A percentile compares a stretch with the other conserved stretches of the same genome.
Conservation (phyloP, 2,888 invertebrate species). For the Pecten maximus region DNA sequence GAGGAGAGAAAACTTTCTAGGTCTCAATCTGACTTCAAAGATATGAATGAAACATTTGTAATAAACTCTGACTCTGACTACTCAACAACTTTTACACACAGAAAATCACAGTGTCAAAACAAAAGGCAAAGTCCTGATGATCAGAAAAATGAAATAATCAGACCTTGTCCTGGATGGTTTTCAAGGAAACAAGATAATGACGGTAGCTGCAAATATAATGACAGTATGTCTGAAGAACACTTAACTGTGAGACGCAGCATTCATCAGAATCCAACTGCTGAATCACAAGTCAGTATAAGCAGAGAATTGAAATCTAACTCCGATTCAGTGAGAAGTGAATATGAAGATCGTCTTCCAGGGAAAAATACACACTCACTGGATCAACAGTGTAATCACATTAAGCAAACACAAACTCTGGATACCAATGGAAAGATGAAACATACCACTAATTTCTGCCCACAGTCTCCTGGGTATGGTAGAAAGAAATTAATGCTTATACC, state of each 20-base stretch:
- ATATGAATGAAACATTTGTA: background rate
- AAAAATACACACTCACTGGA: background rate
- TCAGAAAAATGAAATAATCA: background rate
- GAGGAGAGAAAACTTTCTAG: background rate
- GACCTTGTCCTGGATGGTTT: conserved; percentile 16
- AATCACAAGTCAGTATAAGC: background rate
- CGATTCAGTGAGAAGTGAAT: background rate
- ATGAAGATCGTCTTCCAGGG: background rate
- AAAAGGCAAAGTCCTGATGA: background rate
- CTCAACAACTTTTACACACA: background rate
- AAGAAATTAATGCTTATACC: background rate
- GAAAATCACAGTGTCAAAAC: background rate
- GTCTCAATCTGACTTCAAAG: background rate
- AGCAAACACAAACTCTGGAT: background rate
- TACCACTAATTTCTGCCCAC: background rate
- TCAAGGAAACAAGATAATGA: background rate
- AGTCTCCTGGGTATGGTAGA: background rate
- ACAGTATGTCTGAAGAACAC: background rate
- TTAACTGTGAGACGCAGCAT: background rate
- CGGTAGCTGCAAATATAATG: background rate
- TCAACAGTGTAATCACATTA: background rate
- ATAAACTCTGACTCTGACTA: background rate
- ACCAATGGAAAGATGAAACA: background rate
- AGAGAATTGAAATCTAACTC: background rate
- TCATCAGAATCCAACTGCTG: background rate